phyloP scores from a whole-genome alignment of 2,888 invertebrate species.

The Pammene fasciana region DNA sequence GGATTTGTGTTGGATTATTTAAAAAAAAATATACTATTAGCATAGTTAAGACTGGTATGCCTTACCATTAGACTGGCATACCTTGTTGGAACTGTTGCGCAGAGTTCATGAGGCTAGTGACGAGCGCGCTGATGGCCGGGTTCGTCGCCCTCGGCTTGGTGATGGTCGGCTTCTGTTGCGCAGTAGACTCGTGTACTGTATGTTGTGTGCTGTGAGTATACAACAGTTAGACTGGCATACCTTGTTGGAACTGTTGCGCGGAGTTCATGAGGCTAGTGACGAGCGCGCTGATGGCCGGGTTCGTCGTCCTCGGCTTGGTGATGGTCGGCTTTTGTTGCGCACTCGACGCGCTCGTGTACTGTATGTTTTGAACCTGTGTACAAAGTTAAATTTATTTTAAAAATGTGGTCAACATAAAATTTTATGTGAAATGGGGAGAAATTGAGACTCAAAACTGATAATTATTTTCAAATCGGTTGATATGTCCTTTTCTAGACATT shows the following conservation, averaged over 20 bases:
- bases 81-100: conserved; percentile 91
- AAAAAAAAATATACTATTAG: no score
- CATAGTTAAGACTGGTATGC: no score
- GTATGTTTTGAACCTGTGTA: no score
- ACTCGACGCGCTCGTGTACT: conserved; percentile 70
- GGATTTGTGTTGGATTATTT: no score
- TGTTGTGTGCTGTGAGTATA: conserved; percentile 66
- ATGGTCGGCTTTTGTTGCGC: conserved; percentile 79
- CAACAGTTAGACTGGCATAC: conserved; percentile 49
- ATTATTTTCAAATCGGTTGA: no score
- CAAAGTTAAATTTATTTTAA: no score
- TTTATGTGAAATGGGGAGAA: no score
- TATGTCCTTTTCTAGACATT: no score
- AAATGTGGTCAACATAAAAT: no score
- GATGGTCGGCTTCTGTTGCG: conserved; percentile 79
- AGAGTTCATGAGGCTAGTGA: conserved; percentile 91
- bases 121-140: conserved; percentile 89
- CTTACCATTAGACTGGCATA: conserved; percentile 44
- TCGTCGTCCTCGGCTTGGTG: conserved; percentile 82
- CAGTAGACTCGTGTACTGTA: conserved; percentile 73
- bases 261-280: conserved; percentile 92
- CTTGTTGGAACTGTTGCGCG: conserved; percentile 90
- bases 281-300: conserved; percentile 89
- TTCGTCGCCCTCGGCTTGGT: conserved; percentile 83
- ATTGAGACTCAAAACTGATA: no score